phyloP scores from a whole-genome alignment of 2,113 vertebrate species.

The Actenoides lindsayi region DNA sequence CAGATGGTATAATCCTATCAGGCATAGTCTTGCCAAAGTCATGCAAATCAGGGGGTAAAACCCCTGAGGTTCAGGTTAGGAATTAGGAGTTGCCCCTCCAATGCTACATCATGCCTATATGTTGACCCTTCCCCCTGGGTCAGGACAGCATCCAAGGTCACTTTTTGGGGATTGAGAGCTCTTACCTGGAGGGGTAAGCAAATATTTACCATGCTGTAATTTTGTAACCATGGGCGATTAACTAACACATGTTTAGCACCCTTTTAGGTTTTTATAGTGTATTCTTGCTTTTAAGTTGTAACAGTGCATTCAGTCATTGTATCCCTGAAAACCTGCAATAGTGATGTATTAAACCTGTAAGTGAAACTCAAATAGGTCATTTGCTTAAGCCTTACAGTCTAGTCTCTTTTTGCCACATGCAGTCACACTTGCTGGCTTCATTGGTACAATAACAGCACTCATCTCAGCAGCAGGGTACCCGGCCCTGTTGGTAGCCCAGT shows the following conservation, averaged over 20 bases:
- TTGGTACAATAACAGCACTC: background rate
- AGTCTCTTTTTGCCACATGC: background rate
- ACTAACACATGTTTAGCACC: background rate
- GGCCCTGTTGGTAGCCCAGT: rapidly evolving
- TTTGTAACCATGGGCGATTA: background rate
- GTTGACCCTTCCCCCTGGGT: background rate
- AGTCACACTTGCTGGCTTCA: background rate
- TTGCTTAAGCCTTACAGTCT: background rate
- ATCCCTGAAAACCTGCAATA: too few relatives aligned
- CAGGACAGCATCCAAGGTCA: background rate
- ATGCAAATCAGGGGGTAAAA: too few relatives aligned
- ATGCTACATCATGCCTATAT: background rate
- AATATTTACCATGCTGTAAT: background rate
- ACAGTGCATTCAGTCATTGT: too few relatives aligned
- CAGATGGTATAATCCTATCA: background rate
- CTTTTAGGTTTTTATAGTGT: background rate
- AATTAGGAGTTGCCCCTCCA: too few relatives aligned
- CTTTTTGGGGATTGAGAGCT: background rate
- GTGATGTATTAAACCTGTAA: background rate
- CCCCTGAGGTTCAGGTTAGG: too few relatives aligned
- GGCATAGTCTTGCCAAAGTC: background rate
- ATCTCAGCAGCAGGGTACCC: background rate
- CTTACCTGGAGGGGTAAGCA: background rate
- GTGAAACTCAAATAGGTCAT: background rate
- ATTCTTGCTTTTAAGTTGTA: background rate